These are phyloP conservation scores for Acholoe squamosa DNA, from an alignment of 2,888 invertebrate species.

Conservation along the genomic window DNA sequence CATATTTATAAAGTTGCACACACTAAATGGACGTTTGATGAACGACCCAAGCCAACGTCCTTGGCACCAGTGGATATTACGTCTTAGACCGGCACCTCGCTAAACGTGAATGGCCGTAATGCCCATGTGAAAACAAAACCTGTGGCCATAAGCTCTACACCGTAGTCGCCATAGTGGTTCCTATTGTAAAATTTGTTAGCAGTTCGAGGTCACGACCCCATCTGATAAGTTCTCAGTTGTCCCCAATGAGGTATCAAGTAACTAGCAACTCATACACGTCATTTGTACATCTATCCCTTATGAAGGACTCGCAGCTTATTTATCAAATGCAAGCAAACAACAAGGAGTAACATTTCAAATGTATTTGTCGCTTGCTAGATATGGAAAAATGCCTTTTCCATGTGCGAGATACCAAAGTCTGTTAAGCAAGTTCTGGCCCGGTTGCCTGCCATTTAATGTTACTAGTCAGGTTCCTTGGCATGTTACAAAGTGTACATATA, in stretches of 20 bases:
- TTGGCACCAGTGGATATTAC: no score
- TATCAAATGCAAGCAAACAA: neutral
- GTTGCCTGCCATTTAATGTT: neutral
- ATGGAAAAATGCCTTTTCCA: neutral
- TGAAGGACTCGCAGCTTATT: neutral
- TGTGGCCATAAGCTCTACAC: neutral
- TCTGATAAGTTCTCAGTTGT: neutral
- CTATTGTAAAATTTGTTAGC: neutral
- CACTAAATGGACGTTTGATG: no score
- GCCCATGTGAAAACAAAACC: neutral
- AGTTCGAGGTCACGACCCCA: neutral
- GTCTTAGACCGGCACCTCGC: no score
- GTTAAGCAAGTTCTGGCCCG: neutral
- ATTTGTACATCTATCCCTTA: no score
- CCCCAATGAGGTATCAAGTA: neutral
- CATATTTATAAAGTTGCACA: no score
- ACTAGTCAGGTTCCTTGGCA: conserved; percentile 28
- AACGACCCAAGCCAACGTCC: no score
- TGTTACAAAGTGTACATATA: neutral
- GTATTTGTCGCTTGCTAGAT: neutral
- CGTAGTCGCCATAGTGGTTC: neutral
- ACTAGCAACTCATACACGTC: no score
- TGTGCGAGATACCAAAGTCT: neutral
- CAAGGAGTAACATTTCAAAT: neutral
- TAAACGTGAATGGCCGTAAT: neutral